These are phyloP conservation scores for Chamaedrilus cognettii DNA, from an alignment of 2,888 invertebrate species.

Conservation along the genomic window DNA sequence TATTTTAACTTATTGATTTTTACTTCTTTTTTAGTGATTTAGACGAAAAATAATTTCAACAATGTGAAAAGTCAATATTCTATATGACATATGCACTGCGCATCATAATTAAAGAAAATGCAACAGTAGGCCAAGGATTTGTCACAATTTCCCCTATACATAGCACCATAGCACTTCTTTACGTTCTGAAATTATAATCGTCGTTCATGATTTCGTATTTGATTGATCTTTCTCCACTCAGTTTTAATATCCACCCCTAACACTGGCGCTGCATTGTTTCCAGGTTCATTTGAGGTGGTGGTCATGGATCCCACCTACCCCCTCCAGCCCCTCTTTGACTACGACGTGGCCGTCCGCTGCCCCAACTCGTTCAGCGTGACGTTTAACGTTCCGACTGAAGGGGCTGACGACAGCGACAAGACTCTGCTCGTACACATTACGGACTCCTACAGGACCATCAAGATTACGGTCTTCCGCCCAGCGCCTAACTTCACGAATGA, in stretches of 20 bases:
- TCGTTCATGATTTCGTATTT: no score
- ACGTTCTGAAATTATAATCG: no score
- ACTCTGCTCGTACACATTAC: slow-evolving; percentile 31
- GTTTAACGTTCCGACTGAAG: slow-evolving; percentile 49
- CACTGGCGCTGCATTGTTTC: slow-evolving; percentile 11
- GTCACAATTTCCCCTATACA: background rate
- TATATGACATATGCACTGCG: no score
- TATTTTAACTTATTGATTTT: no score
- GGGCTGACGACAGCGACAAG: slow-evolving; percentile 35
- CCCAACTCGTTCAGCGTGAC: slow-evolving; percentile 45
- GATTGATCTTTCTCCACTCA: background rate
- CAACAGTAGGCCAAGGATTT: no score
- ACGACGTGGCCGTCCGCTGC: slow-evolving; percentile 48
- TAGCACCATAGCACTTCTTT: no score
- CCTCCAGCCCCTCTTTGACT: slow-evolving; percentile 43
- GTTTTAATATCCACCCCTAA: background rate
- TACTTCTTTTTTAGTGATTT: no score
- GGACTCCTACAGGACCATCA: slow-evolving; percentile 38
- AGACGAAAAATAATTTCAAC: no score
- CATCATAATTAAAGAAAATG: no score
- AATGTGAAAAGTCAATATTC: no score
- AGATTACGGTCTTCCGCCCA: slow-evolving; percentile 38
- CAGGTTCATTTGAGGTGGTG: slow-evolving; percentile 50
- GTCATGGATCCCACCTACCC: slow-evolving; percentile 49
- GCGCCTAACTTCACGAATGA: slow-evolving; percentile 30